Percentiles rank a stretch among this genome's conserved stretches.
phyloP scores from a whole-genome alignment of 2,888 invertebrate species.

The Apotomis capreana region DNA sequence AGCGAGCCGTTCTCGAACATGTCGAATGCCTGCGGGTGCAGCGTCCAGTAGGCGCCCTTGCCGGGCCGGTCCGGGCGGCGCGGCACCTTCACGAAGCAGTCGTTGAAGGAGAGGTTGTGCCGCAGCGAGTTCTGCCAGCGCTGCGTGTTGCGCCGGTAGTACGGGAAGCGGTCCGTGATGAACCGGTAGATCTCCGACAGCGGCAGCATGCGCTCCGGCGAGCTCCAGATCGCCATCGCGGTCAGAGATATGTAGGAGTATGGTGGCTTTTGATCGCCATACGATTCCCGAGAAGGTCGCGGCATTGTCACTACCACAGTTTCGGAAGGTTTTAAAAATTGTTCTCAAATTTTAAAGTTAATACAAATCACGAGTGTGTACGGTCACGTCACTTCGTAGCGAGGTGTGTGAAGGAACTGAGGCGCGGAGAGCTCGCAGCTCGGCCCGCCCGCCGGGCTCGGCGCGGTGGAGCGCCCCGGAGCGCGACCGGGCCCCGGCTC shows the following conservation, averaged over 20 bases:
- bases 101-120: constrained; percentile 83
- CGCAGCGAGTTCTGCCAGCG: constrained; percentile 41
- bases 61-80: constrained; percentile 90
- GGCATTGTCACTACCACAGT: constrained; percentile 88
- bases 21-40: constrained; percentile 90
- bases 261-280: constrained; percentile 98
- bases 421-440: constrained; percentile 63
- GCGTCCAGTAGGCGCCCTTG: constrained; percentile 93
- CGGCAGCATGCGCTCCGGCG: constrained; percentile 96
- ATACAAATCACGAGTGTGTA: constrained; percentile 55
- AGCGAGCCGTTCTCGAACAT: constrained; percentile 94
- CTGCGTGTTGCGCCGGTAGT: constrained; percentile 41
- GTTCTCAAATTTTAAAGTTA: constrained; percentile 51
- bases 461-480: constrained; percentile 47
- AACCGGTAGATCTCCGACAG: constrained; percentile 90
- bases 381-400: constrained; percentile 72
- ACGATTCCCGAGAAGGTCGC: constrained; percentile 95
- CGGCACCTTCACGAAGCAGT: constrained; percentile 91
- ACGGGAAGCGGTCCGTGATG: constrained; percentile 87
- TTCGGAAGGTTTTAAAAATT: constrained; percentile 45
- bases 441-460: constrained; percentile 59
- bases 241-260: constrained; percentile 98
- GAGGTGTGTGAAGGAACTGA: constrained; percentile 78
- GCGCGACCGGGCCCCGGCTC: constrained; percentile 42
- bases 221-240: constrained; percentile 98